These are phyloP conservation scores for Melinopterus prodromus DNA, from an alignment of 2,888 invertebrate genomes.

Conservation along the genomic window DNA sequence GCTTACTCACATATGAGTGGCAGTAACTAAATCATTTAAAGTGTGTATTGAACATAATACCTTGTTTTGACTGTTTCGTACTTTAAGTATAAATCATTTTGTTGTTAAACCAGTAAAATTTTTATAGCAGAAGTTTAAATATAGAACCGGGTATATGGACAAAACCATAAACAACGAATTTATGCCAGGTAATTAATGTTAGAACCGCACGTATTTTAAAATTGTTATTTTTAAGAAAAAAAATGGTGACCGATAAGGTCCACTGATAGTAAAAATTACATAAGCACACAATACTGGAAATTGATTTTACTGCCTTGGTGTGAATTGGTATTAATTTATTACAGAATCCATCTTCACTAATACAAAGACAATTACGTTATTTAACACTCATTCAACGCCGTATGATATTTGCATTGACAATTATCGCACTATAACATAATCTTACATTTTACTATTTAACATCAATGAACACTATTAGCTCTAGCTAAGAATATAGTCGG, in stretches of 20 bases:
- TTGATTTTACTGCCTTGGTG: not conserved
- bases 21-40: not conserved
- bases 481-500: not conserved
- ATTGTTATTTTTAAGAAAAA: not conserved
- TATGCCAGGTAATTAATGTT: not conserved
- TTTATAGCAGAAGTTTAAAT: not conserved
- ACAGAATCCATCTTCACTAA: not conserved
- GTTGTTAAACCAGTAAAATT: not conserved
- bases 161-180: not conserved
- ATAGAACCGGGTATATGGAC: not conserved
- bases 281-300: not conserved
- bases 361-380: not conserved
- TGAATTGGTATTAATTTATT: not conserved
- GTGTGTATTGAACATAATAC: not conserved
- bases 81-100: not conserved
- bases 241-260: not conserved
- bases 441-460: not conserved
- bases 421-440: not conserved
- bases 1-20: too few relatives aligned
- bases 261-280: not conserved
- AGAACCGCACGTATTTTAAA: not conserved
- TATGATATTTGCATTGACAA: not conserved
- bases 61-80: not conserved
- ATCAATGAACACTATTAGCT: not conserved
- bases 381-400: not conserved